A percentile compares a stretch with the other conserved stretches of the same genome.
phyloP scores from a whole-genome alignment of 1,140 invertebrate species.

The Eriosoma lanigerum region DNA sequence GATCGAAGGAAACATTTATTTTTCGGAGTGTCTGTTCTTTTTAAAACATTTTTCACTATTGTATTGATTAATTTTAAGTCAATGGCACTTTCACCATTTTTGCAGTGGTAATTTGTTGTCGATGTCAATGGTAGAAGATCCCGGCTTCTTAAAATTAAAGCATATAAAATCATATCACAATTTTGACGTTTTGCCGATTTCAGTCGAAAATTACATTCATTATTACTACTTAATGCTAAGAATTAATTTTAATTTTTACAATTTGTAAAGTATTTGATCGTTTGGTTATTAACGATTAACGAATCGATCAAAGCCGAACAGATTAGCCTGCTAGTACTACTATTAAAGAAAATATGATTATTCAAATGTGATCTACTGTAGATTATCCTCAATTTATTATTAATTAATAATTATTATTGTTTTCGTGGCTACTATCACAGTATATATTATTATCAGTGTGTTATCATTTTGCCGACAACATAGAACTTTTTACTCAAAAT shows the following conservation, averaged over 20 bases:
- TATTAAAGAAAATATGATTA: no score
- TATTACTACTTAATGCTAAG: no score
- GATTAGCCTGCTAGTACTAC: no score
- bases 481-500: no score
- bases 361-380: no score
- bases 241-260: no score
- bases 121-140: slow-evolving; percentile 35
- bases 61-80: slow-evolving; percentile 35
- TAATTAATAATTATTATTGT: no score
- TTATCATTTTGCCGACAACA: neutral
- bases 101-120: slow-evolving; percentile 33
- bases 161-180: slow-evolving; percentile 42
- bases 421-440: slow-evolving; percentile 33
- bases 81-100: slow-evolving; percentile 22
- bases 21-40: slow-evolving; percentile 2
- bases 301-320: no score
- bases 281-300: neutral
- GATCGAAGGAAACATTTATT: slow-evolving; percentile 37
- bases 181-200: neutral
- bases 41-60: slow-evolving; percentile 33
- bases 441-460: neutral
- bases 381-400: no score
- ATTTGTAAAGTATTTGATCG: no score
- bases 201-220: neutral
- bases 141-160: slow-evolving; percentile 42